Conservation (phyloP, 2,888 invertebrate species). For the Macrophya annulata region DNA sequence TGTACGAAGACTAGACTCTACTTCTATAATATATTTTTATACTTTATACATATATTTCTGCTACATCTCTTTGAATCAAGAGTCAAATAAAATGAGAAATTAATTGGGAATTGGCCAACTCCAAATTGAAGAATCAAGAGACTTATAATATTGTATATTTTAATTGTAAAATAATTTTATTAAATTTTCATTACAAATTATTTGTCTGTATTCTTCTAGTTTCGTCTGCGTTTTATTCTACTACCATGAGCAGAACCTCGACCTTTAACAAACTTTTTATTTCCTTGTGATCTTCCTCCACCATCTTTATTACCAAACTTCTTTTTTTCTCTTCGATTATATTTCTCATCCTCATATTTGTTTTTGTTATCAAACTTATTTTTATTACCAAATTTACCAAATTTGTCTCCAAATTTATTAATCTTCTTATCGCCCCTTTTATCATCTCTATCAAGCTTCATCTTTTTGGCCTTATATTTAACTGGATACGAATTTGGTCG, state of each 20-base stretch:
- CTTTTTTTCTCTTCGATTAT: constrained; percentile 15
- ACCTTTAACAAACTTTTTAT: constrained; percentile 37
- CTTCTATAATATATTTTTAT: constrained; percentile 25
- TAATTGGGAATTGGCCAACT: constrained; percentile 15
- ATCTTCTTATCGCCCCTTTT: neutral
- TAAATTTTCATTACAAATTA: constrained; percentile 44
- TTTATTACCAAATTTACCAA: constrained; percentile 29
- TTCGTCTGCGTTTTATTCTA: constrained; percentile 32
- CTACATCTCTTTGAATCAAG: neutral
- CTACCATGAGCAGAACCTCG: constrained; percentile 35
- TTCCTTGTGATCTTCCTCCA: constrained; percentile 27
- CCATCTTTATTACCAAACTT: constrained; percentile 20
- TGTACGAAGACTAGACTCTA: neutral
- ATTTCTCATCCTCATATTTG: constrained; percentile 17
- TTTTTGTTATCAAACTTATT: constrained; percentile 39
- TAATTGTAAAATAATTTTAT: constrained; percentile 41
- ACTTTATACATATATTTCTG: neutral
- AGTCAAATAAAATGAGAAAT: neutral
- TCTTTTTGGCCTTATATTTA: constrained; percentile 69
- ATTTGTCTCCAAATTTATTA: constrained; percentile 33
- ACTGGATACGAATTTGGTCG: constrained; percentile 63
- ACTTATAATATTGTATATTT: constrained; percentile 9
- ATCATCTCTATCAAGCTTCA: constrained; percentile 60
- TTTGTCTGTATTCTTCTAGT: constrained; percentile 9
- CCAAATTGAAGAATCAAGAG: neutral